Evolutionary conservation across 1,140 invertebrate genomes (phyloP).

Genomic region (Sycophila sp.): DNA sequence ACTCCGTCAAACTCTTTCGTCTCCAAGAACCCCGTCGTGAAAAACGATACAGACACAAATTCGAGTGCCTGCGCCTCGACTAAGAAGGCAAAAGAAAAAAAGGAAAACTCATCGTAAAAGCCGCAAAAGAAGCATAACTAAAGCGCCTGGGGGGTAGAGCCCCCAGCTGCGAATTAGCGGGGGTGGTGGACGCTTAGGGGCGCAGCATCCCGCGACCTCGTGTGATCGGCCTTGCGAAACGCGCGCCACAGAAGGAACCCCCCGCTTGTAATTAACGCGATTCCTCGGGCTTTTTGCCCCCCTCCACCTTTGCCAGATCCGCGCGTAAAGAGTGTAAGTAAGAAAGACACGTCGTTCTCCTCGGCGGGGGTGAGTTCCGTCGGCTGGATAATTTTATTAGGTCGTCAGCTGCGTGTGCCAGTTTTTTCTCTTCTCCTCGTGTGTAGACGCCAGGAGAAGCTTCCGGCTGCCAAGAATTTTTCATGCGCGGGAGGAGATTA

Average conservation of each 20-base stretch:
- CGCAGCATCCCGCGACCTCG: neutral
- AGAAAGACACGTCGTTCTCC: neutral
- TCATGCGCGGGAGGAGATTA: constrained; percentile 1
- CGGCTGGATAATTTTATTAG: constrained; percentile 10
- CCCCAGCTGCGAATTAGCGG: no score
- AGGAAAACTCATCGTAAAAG: no score
- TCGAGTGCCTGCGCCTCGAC: no score
- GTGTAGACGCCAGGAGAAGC: neutral
- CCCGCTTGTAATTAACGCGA: constrained; percentile 4
- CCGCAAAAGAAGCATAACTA: no score
- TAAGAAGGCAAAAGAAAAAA: no score
- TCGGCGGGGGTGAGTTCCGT: neutral
- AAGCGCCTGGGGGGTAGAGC: no score
- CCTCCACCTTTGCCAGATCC: neutral
- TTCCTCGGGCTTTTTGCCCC: neutral
- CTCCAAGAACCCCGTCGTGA: no score
- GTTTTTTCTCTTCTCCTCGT: neutral
- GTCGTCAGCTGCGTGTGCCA: constrained; percentile 11
- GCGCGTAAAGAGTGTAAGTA: no score
- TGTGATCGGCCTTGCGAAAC: constrained; percentile 6
- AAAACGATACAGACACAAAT: no score
- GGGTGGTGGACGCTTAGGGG: no score
- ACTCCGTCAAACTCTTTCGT: no score
- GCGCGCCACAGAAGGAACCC: neutral
- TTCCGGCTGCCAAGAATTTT: neutral